These are phyloP conservation scores for Rhipidura dahli DNA, from an alignment of 2,113 vertebrate species.

Conservation along the genomic window DNA sequence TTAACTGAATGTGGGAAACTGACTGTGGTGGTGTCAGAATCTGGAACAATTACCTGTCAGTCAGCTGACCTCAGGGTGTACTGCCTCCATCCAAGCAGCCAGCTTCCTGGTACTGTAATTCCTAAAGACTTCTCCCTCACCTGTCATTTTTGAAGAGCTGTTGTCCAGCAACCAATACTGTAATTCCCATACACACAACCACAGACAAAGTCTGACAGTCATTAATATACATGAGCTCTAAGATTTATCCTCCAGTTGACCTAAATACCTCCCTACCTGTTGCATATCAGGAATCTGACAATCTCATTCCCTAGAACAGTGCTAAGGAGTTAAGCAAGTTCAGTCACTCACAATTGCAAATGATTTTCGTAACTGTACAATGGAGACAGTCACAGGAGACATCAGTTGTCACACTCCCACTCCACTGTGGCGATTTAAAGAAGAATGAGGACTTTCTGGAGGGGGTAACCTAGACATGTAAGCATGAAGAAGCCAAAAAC, in stretches of 20 bases:
- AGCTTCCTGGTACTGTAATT: neutral
- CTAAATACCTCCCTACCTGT: slow-evolving; percentile 54
- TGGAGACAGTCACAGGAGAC: neutral
- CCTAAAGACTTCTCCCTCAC: neutral
- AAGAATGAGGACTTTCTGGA: neutral
- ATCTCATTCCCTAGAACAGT: neutral
- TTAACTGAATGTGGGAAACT: neutral
- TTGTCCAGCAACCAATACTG: neutral
- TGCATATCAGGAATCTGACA: neutral
- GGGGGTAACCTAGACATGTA: neutral
- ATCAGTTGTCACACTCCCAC: neutral
- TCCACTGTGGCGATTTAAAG: neutral
- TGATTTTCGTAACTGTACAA: neutral
- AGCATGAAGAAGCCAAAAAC: neutral
- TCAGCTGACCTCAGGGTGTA: neutral
- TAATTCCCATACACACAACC: neutral
- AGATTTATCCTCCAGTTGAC: slow-evolving; percentile 29
- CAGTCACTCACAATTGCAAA: neutral
- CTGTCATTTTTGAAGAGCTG: neutral
- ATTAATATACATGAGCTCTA: slow-evolving; percentile 25
- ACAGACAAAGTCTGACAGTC: neutral
- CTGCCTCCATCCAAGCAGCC: neutral
- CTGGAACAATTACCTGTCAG: neutral
- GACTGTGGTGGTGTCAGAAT: neutral
- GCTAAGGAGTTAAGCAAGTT: neutral